Evolutionary conservation across 2,797 vertebrate genomes (phyloP).

Genomic region (Poeciliopsis gracilis): DNA sequence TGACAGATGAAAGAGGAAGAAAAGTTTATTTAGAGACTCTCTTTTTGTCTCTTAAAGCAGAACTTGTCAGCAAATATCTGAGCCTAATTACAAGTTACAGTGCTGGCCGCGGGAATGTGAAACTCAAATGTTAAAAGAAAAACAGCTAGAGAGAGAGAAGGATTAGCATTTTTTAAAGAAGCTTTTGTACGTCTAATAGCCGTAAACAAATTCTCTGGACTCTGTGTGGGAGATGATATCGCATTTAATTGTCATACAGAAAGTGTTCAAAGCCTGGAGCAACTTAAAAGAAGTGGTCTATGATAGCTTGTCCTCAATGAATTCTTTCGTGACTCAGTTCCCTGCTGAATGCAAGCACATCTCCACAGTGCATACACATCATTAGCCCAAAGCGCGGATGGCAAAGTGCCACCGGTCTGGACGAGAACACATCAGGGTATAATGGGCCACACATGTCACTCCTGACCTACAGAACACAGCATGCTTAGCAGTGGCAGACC

Average conservation of each 20-base stretch:
- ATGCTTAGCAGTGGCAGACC: conserved; percentile 26
- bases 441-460: conserved; percentile 69
- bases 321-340: conserved; percentile 48
- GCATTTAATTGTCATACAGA: conserved; percentile 37
- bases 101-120: conserved; percentile 13
- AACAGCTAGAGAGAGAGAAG: conserved; percentile 1
- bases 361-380: conserved; percentile 45
- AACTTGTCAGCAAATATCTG: conserved; percentile 20
- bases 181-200: conserved; percentile 33
- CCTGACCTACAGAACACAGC: conserved; percentile 42
- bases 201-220: conserved; percentile 39
- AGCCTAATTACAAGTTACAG: conserved; percentile 18
- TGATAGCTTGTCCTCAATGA: conserved; percentile 42
- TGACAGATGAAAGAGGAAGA: neutral
- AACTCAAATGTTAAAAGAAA: neutral
- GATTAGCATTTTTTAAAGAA: conserved; percentile 20
- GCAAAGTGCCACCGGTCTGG: conserved; percentile 31
- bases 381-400: conserved; percentile 47
- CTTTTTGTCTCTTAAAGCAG: conserved; percentile 7
- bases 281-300: conserved; percentile 37
- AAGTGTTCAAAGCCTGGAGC: conserved; percentile 13
- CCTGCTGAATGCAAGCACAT: conserved; percentile 31
- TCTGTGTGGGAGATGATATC: conserved; percentile 21
- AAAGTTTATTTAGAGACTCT: conserved; percentile 11
- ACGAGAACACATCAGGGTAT: conserved; percentile 28